Percentiles rank a stretch among this genome's conserved stretches.
Evolutionary conservation across 2,797 vertebrate species (phyloP).

Genomic region (Neostethus bicornis): DNA sequence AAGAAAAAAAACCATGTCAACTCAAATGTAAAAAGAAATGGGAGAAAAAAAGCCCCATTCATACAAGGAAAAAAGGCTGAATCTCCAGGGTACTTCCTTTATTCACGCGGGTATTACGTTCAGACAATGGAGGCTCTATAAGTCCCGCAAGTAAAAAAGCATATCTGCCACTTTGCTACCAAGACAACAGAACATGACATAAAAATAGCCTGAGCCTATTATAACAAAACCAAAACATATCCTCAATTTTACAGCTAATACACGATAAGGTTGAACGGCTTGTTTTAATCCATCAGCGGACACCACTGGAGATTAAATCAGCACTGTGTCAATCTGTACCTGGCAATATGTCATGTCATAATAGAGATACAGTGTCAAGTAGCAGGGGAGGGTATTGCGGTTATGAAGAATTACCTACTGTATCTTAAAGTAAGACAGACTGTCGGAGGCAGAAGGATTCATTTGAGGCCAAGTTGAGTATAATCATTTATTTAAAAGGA

Average conservation of each 20-base stretch:
- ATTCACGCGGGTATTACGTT: conserved; percentile 53
- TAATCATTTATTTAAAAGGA: conserved; percentile 63
- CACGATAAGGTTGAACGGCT: conserved; percentile 42
- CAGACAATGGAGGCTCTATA: conserved; percentile 50
- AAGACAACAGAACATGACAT: conserved; percentile 62
- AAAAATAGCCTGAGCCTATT: conserved; percentile 56
- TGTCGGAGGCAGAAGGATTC: conserved; percentile 18
- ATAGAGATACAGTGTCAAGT: conserved; percentile 54
- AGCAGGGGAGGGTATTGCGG: conserved; percentile 24
- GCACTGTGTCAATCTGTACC: conserved; percentile 69
- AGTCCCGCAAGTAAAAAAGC: conserved; percentile 53
- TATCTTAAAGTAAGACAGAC: conserved; percentile 26
- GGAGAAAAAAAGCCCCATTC: conserved; percentile 39
- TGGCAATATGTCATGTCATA: conserved; percentile 55
- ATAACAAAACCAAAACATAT: conserved; percentile 52
- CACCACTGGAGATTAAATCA: conserved; percentile 53
- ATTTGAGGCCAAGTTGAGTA: conserved; percentile 42
- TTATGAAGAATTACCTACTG: conserved; percentile 40
- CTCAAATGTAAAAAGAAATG: conserved; percentile 26
- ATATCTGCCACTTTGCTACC: conserved; percentile 63
- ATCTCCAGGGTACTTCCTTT: conserved; percentile 38
- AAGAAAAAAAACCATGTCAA: conserved; percentile 1
- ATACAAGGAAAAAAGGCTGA: conserved; percentile 26
- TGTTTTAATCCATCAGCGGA: conserved; percentile 47
- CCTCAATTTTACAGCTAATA: conserved; percentile 50